Evolutionary conservation across 2,797 vertebrate species (phyloP).

Genomic region (Natrix natrix): DNA sequence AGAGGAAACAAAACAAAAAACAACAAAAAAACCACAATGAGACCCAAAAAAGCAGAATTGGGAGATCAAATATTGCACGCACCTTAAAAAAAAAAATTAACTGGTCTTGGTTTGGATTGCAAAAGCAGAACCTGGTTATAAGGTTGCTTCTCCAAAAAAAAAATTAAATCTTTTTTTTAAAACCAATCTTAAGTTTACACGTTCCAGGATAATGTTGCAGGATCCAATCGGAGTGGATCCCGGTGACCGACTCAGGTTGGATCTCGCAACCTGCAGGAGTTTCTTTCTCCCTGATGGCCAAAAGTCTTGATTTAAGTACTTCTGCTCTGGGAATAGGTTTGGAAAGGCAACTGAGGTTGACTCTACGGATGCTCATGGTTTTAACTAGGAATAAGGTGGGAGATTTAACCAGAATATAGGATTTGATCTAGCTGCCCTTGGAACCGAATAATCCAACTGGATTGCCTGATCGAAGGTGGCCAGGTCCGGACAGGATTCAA

Average conservation of each 20-base stretch:
- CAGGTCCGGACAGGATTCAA: not conserved
- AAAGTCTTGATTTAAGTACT: not conserved
- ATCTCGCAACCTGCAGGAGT: not conserved
- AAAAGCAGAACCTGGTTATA: not conserved
- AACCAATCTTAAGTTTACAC: not conserved
- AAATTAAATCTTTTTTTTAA: not conserved
- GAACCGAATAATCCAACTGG: not conserved
- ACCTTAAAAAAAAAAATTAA: not conserved
- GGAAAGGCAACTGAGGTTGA: not conserved
- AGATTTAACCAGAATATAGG: not conserved
- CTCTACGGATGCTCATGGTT: not conserved
- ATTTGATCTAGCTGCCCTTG: not conserved
- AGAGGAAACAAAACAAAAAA: slow-evolving; percentile 39
- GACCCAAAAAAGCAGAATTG: not conserved
- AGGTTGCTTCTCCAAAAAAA: not conserved
- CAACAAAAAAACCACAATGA: slow-evolving; percentile 58
- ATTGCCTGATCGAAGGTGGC: not conserved
- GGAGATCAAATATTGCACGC: not conserved
- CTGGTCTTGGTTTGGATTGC: not conserved
- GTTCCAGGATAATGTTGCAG: not conserved
- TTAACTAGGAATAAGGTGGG: not conserved
- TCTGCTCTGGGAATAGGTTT: not conserved
- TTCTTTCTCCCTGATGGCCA: not conserved
- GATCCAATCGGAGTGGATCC: not conserved
- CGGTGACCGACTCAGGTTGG: not conserved